phyloP scores from a whole-genome alignment of 2,113 vertebrate species.

The Mesitornis unicolor region DNA sequence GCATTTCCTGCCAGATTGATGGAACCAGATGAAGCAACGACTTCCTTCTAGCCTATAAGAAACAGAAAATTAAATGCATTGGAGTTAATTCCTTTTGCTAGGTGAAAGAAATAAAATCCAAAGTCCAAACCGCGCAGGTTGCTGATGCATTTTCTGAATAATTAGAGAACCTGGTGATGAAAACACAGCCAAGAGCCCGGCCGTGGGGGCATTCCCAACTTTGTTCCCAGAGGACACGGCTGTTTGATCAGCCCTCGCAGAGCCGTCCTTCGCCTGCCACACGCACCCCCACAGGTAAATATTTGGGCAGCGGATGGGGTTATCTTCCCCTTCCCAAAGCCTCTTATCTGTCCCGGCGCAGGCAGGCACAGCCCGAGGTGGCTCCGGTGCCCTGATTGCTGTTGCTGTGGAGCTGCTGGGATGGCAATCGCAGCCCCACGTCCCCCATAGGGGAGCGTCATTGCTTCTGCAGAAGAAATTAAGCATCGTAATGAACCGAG shows the following conservation, averaged over 20 bases:
- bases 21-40: background rate
- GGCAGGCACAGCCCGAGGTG: background rate
- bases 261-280: accelerated
- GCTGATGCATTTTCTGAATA: background rate
- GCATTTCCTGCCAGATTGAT: background rate
- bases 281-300: background rate
- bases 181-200: background rate
- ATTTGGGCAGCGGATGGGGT: background rate
- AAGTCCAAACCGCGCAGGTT: accelerated
- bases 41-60: background rate
- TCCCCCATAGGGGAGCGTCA: background rate
- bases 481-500: background rate
- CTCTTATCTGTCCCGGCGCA: background rate
- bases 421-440: background rate
- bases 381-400: background rate
- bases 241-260: background rate
- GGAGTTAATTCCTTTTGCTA: background rate
- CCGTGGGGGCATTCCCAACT: accelerated
- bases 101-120: background rate
- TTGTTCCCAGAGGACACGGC: background rate
- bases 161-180: background rate
- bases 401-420: background rate
- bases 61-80: background rate
- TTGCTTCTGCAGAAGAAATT: constrained; percentile 24
- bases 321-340: background rate